Evolutionary conservation across 2,113 vertebrate genomes (phyloP), one percentile per base, ranked within the genome.

Genomic region (Apodemus speciosus): DNA sequence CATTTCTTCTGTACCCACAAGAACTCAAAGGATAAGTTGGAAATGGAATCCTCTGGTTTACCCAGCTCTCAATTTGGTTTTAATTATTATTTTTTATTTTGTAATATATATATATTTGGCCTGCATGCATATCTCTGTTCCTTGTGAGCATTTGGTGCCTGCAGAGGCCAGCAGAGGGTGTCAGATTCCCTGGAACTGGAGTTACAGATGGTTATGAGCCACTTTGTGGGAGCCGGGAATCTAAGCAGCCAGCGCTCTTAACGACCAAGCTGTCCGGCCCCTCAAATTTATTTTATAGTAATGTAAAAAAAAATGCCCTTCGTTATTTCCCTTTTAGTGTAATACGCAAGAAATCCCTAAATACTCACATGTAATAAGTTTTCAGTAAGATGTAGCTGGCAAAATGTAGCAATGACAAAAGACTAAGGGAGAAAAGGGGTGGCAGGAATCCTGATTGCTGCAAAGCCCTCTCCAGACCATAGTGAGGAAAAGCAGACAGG

Each of bases 221-320:
- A 30, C 56, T 30, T 0, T 83, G 38, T 10, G 56, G 32, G 79
- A 27, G 56, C 56, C 43, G 79, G 38, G 7, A 30, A 62, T 30
- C 56, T 30, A 10, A 40, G n/a, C 21, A 81, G 56, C n/a, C 56
- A 81, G 56, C 43, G 38, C 56, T 81, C 53, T 60, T 40, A 81
- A 60, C n/a, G n/a, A 60, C n/a, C 15, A 56, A 60, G 53, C 13
- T 80, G 35, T 58, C 53, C n/a, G 40, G 13, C 21, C 35, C 51
- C 77, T 80, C n/a, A 88, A 30, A 72, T 88, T 86, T 85, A 90
- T 76, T 83, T 76, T 77, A 56, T 90, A 92, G 79, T 64, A 77
- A 46, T 64, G 1, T 76, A 75, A 51, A 80, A 80, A 75, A 32
- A 80, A 80, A 38, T 94, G 72, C 35, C 38, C 83, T 88, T 88